Percentiles rank a stretch among this genome's conserved stretches.
Evolutionary conservation across 2,113 vertebrate species (phyloP).

Genomic region (Oreochromis aureus): DNA sequence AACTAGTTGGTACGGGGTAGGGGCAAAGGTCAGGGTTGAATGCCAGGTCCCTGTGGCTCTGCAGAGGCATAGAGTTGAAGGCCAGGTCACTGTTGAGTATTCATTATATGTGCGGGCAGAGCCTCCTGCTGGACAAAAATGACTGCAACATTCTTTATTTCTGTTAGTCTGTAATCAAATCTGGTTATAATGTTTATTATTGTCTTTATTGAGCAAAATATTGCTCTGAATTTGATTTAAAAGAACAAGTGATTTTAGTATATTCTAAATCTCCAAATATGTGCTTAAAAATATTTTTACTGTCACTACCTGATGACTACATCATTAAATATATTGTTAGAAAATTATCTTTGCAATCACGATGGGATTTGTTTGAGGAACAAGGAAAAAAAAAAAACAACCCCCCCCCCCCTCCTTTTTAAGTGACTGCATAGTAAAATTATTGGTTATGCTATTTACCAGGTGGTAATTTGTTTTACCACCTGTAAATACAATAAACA

Average conservation of each 20-base stretch:
- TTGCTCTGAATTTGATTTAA: not conserved
- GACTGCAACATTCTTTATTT: not conserved
- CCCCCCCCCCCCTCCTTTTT: no score
- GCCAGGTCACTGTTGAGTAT: not conserved
- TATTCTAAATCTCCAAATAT: not conserved
- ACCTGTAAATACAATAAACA: not conserved
- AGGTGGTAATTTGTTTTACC: not conserved
- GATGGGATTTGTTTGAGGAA: not conserved
- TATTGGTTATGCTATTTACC: not conserved
- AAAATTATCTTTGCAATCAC: not conserved
- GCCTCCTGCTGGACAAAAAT: not conserved
- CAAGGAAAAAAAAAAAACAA: not conserved
- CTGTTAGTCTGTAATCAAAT: not conserved
- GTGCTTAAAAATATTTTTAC: not conserved
- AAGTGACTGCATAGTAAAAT: not conserved
- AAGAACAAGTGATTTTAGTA: not conserved
- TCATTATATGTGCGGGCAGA: not conserved
- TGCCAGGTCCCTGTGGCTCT: conserved; percentile 29
- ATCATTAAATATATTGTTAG: not conserved
- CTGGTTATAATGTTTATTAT: not conserved
- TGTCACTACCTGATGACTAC: not conserved
- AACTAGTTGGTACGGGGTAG: conserved; percentile 14
- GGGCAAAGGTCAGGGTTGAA: conserved; percentile 61
- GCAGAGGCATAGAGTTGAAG: conserved; percentile 12
- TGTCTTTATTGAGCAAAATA: not conserved